Evolutionary conservation across 2,113 vertebrate genomes (phyloP), one percentile per base, ranked within the genome.

Genomic region (Terrapene triunguis): DNA sequence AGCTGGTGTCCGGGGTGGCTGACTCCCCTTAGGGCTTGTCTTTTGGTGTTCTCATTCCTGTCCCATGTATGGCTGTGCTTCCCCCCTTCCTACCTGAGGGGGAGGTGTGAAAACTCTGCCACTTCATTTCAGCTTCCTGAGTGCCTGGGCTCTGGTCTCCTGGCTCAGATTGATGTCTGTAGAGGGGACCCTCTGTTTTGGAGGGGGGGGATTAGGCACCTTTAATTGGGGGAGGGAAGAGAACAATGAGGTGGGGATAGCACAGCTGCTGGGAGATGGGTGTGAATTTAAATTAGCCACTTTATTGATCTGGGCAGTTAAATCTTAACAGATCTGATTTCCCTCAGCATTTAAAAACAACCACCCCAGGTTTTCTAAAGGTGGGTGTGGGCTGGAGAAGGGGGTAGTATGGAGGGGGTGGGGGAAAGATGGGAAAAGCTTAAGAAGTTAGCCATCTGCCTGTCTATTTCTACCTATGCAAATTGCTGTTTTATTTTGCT

Each of bases 231-330:
- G 44, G 32, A 27, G 50, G 74, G 22, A 55, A 87, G 80, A 51
- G 47, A 25, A 53, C 76, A 78, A 44, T 85, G 62, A 50, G 35
- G 32, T 80, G 62, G 29, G 79, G 82, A 81, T 80, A 80, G 44
- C 51, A 85, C 82, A 89, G 86, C 78, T 84, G 51, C 74, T 27
- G 53, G n/a, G 8, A 19, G 55, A 55, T 51, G 80, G n/a, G 62
- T 50, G 12, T 47, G 82, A 94, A 95, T 95, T 72, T n/a, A 65
- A 89, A 95, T 88, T 86, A 81, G 79, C 22, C 48, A 29, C 85
- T 50, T 82, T 22, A 91, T 87, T 83, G 89, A 93, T 91, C 84
- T 57, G 47, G 59, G 8, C 51, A 42, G 25, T 87, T 72, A 78
- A 74, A 89, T 85, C 29, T 50, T 76, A 44, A 38, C 51, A 82